Evolutionary conservation across 2,113 vertebrate species (phyloP), one percentile per base, ranked within the genome.

Genomic region (Prochilodus magdalenae): DNA sequence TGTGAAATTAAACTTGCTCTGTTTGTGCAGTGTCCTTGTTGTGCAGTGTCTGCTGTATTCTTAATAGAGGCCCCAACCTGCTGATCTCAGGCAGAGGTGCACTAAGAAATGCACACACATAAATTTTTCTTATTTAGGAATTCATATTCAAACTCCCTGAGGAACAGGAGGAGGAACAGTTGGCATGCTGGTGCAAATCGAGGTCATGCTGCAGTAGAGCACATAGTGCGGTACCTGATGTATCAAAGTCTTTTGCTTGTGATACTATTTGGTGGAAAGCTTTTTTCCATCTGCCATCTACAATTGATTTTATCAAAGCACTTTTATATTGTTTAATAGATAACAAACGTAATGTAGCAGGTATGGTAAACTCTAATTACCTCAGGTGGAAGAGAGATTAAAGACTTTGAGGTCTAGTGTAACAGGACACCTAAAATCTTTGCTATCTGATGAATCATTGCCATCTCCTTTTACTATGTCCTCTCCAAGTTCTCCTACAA

Each of bases 151-250:
- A 65, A 33, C 47, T 80, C 49, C 55, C 26, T 13, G 22, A 60
- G 71, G 81, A 63, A 15, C 65, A 73, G 40, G 55, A 65, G 75
- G 36, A 79, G 79, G 40, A 82, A 73, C 69, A 44, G 70, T 83
- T 78, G 66, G 44, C 73, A 76, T 13, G 44, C 66, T 73, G 73
- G 82, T 67, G 77, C 70, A 84, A 80, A 87, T 80, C 72, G 73
- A 80, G 82, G 85, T 86, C 82, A 84, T 53, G 60, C 77, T 81
- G 67, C 26, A 70, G 70, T 67, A 67, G 63, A 70, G 36, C 51
- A 59, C 29, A 67, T 26, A 71, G 71, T 53, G 78, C 63, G 57
- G 79, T 79, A 30, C 57, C 49, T 77, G 18, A 47, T 6, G n/a
- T 75, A 75, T 75, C 33, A 70, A 75, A 57, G 74, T 44, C 5